A percentile compares a stretch with the other conserved stretches of the same genome.
These are phyloP conservation scores for Spheniscus mendiculus DNA, from an alignment of 2,113 vertebrate species.

Conservation along the genomic window DNA sequence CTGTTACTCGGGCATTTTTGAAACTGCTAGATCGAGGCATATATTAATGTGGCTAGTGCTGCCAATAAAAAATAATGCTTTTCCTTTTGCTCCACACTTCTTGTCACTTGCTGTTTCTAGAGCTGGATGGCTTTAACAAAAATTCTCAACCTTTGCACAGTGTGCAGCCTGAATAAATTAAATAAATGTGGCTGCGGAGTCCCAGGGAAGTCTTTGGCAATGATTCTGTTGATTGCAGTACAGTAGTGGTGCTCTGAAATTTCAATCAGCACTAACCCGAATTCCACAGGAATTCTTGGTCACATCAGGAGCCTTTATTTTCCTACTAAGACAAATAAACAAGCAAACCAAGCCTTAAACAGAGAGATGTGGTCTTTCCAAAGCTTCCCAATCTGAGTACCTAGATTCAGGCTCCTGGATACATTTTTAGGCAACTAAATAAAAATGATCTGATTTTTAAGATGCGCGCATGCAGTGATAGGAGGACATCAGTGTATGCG, in stretches of 20 bases:
- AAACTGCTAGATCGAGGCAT: neutral
- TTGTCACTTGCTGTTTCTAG: slow-evolving; percentile 25
- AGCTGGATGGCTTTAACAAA: neutral
- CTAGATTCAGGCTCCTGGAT: neutral
- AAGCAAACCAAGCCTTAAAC: neutral
- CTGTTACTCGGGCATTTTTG: neutral
- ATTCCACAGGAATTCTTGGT: slow-evolving; percentile 20
- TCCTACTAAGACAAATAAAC: neutral
- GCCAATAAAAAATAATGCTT: neutral
- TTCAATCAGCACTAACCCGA: neutral
- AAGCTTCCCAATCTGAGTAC: neutral
- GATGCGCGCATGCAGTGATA: fast-evolving
- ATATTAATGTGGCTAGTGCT: neutral
- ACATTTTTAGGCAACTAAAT: neutral
- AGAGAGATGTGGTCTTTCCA: neutral
- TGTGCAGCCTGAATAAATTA: slow-evolving; percentile 18
- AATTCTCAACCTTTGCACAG: neutral
- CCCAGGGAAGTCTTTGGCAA: neutral
- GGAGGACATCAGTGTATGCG: neutral
- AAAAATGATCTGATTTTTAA: neutral
- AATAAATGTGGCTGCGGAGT: neutral
- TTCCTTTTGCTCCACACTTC: neutral
- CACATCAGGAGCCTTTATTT: neutral
- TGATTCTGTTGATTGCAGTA: neutral
- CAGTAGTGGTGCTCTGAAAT: neutral